Conservation (phyloP, 2,113 vertebrate species). For the Menura novaehollandiae region DNA sequence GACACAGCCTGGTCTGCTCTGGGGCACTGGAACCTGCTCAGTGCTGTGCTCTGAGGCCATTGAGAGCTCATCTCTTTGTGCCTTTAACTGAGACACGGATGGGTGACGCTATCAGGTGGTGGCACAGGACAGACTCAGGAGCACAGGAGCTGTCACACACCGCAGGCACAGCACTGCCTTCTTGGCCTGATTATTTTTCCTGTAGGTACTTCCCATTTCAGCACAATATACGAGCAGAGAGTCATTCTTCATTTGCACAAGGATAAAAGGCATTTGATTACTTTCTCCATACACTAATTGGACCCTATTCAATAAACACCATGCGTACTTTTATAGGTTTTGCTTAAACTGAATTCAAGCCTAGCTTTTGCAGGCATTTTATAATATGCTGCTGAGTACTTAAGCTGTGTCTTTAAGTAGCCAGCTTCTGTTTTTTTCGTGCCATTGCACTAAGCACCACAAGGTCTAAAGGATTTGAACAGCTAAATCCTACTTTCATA, state of each 20-base stretch:
- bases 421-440: not conserved
- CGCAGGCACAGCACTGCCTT: not conserved
- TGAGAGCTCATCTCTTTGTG: not conserved
- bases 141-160: not conserved
- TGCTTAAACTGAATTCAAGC: not conserved
- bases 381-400: not conserved
- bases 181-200: no score
- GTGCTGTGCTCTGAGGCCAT: not conserved
- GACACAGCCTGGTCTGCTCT: not conserved
- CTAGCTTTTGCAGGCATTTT: not conserved
- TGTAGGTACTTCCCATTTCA: not conserved
- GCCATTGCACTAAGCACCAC: not conserved
- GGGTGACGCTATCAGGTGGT: not conserved
- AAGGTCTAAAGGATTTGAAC: not conserved
- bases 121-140: not conserved
- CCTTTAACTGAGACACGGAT: fast-evolving
- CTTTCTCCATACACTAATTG: not conserved
- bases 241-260: not conserved
- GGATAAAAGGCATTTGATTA: not conserved
- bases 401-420: not conserved
- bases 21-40: not conserved
- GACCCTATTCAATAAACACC: not conserved
- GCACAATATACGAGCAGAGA: not conserved
- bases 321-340: not conserved
- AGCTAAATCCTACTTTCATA: not conserved